Evolutionary conservation across 2,888 invertebrate species (phyloP).

Genomic region (Lagria hirta): DNA sequence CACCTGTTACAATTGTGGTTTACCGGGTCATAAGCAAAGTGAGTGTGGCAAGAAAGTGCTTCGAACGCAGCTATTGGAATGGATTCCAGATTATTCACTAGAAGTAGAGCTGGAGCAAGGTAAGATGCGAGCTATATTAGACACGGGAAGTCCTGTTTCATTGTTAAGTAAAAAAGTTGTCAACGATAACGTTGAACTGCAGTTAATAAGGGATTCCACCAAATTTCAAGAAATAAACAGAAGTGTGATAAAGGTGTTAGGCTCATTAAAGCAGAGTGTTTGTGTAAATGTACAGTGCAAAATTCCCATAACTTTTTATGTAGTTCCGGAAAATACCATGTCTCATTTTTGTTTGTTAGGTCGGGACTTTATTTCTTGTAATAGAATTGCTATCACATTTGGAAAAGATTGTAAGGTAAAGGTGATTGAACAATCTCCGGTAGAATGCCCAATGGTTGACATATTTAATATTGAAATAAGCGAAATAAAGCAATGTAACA

Average conservation of each 20-base stretch:
- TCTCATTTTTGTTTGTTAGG: conserved; percentile 10
- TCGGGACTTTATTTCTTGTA: conserved; percentile 12
- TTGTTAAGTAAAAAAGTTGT: background rate
- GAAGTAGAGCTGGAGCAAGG: background rate
- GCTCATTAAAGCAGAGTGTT: background rate
- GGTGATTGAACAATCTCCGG: background rate
- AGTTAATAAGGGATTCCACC: conserved; percentile 1
- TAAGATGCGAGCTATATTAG: background rate
- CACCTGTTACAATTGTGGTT: background rate
- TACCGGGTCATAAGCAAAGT: background rate
- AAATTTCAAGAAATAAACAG: background rate
- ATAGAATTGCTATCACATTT: background rate
- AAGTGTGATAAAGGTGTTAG: background rate
- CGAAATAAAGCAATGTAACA: no score
- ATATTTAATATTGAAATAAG: no score
- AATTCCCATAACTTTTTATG: conserved; percentile 5
- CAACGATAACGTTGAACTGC: background rate
- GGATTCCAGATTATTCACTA: background rate
- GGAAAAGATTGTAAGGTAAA: background rate
- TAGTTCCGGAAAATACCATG: conserved; percentile 24
- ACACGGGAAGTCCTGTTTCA: background rate
- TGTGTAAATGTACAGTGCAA: background rate
- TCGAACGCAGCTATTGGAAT: background rate
- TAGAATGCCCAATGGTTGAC: background rate
- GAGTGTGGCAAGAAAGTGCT: background rate